Evolutionary conservation across 2,888 invertebrate species (phyloP).

Genomic region (Catotricha subobsoleta): DNA sequence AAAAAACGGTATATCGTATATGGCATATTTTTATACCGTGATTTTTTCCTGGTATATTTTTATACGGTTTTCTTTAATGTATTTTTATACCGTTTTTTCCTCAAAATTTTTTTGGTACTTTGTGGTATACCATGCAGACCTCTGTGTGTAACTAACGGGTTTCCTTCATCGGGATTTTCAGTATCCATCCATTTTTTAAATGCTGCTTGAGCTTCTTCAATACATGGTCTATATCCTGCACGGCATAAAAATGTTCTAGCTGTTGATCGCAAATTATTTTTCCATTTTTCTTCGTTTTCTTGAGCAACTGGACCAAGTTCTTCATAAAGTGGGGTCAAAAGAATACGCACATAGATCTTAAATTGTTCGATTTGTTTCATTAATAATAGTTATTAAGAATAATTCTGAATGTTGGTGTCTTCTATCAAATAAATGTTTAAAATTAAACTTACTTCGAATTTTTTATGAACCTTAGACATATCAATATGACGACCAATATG

Average conservation of each 20-base stretch:
- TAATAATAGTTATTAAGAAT: background rate
- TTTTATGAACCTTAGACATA: conserved; percentile 41
- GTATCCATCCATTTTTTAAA: conserved; percentile 59
- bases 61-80: no score
- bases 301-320: conserved; percentile 38
- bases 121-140: no score
- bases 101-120: no score
- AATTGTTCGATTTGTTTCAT: background rate
- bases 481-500: conserved; percentile 59
- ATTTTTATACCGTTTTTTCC: no score
- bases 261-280: conserved; percentile 44
- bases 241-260: conserved; percentile 55
- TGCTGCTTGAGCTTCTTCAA: conserved; percentile 52
- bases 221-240: conserved; percentile 59
- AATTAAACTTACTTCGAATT: conserved; percentile 70
- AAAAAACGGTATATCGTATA: no score
- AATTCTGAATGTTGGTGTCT: no score
- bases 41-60: no score
- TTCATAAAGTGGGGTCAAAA: conserved; percentile 53
- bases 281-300: conserved; percentile 46
- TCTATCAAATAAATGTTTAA: no score
- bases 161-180: conserved; percentile 56
- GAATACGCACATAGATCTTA: conserved; percentile 48
- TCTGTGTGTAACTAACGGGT: conserved; percentile 57
- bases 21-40: no score